Evolutionary conservation across 1,140 invertebrate species (phyloP), one percentile per base, ranked within the genome.

Genomic region (Ridgeia piscesae): DNA sequence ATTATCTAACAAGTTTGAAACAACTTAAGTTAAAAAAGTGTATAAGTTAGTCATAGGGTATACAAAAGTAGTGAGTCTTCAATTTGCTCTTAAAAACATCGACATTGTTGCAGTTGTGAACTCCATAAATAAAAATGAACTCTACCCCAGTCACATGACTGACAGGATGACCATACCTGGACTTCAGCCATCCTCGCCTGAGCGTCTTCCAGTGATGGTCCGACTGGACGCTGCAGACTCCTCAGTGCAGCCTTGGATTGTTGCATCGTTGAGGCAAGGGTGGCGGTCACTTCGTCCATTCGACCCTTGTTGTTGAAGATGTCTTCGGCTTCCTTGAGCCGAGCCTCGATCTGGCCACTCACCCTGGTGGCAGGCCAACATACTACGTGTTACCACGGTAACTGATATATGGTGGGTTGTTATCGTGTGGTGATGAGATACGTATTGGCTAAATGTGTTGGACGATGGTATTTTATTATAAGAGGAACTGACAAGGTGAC

Each of bases 181-280:
- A 93, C 95, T 77, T 93, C 93, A 50, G 94, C 92, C 6, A 95
- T 92, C 1, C 93, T 48, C 27, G 92, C 91, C 91, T 95, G 94
- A 34, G 95, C 95, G 94, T 96, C 96, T 92, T 95, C 93, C 14
- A 95, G 94, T 35, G 97, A 97, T 6, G 97, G 97, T 31, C 98
- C 98, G 92, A 99, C 97, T 1, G 98, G 98, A 95, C 97, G 97
- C 94, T 97, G 98, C 0, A 98, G 96, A 91, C 98, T 97, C 93
- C 98, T 97, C 0, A 99, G 95, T 94, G 98, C 97, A 92, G 97
- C 97, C 95, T 98, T 98, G 35, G 99, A 97, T 91, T 91, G 88
- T 6, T 92, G 89, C 33, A 95, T 92, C 94, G 93, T 94, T 14
- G 93, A 33, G 88, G 48, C 35, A 27, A 58, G 48, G 21, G 34